Base-by-base conservation (phyloP, 2,888 invertebrate genomes). In the Drosophila limbata region DNA sequence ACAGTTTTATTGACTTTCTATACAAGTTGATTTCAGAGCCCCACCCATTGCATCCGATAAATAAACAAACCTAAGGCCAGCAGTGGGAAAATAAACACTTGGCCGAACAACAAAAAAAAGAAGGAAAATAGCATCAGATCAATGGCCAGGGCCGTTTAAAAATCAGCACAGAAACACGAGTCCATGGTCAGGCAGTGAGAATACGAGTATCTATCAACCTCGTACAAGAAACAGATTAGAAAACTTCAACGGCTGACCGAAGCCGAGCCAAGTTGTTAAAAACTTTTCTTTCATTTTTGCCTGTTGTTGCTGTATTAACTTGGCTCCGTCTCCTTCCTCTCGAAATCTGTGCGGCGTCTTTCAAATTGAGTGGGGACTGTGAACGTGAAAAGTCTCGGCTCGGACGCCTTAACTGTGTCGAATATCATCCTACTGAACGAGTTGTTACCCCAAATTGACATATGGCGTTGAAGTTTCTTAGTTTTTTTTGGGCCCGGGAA, bases 1-100 rank as follows among this genome's bases (percentile, higher is more conserved):
- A 88, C 87, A 72, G 59, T 87, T 87, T 87, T 84, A 86, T 87
- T 84, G 89, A 89, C 89, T 89, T 84, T 75, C 79, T 52, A 68
- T 77, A 77, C 68, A 83, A 79, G 71, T 84, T 59, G 73, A 68
- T 70, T 75, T 71, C 33, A 42, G 42, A 47, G 53, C 47, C 15
- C n/a, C 28, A 40, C 19, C 5, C 15, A 55, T 21, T n/a, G 35
- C 19, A 35, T 48, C 25, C 37, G 50, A 55, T 59, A 64, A 62
- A 81, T 84, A 81, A 84, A 81, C 69, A 83, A 76, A 70, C 68
- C 66, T 33, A 21, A 66, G 59, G 53, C 52, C 48, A 35, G 25
- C 75, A 71, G 64, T 82, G 83, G 69, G 82, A 88, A 88, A 75
- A 76, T 70, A 82, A 85, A 79, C 86, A 85, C 76, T 81, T 81